These are phyloP conservation scores for Plecotus auritus DNA, from an alignment of 2,113 vertebrate species.

Conservation along the genomic window DNA sequence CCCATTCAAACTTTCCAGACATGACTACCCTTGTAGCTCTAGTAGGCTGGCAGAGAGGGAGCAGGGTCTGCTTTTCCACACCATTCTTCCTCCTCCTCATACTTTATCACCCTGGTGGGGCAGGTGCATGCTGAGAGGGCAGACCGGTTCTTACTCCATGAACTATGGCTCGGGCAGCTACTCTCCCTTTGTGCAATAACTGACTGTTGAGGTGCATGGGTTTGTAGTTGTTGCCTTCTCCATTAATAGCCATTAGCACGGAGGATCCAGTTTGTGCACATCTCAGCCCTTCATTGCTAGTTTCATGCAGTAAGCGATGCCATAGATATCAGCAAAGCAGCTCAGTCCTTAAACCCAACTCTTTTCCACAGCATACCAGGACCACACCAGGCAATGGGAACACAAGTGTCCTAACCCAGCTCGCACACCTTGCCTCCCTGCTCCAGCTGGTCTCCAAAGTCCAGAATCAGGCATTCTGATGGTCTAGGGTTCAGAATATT, in stretches of 20 bases:
- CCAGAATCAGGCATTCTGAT: neutral
- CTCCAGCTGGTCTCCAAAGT: neutral
- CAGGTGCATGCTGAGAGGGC: neutral
- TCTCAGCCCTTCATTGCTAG: neutral
- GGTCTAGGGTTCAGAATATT: neutral
- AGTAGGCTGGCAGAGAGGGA: neutral
- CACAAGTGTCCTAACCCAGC: rapidly evolving
- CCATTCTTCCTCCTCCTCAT: neutral
- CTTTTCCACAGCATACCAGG: neutral
- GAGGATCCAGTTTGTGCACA: neutral
- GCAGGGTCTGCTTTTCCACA: neutral
- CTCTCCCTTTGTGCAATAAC: neutral
- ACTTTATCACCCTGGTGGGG: rapidly evolving
- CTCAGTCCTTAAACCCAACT: neutral
- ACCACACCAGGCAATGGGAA: neutral
- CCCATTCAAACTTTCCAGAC: neutral
- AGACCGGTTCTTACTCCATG: neutral
- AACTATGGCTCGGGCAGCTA: rapidly evolving
- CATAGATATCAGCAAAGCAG: neutral
- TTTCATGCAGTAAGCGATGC: neutral
- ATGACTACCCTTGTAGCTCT: neutral
- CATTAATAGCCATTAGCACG: neutral
- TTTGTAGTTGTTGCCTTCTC: neutral
- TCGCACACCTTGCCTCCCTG: neutral
- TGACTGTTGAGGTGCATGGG: rapidly evolving